These are phyloP conservation scores for Oreochromis niloticus DNA, from an alignment of 2,113 vertebrate genomes.

Conservation along the genomic window DNA sequence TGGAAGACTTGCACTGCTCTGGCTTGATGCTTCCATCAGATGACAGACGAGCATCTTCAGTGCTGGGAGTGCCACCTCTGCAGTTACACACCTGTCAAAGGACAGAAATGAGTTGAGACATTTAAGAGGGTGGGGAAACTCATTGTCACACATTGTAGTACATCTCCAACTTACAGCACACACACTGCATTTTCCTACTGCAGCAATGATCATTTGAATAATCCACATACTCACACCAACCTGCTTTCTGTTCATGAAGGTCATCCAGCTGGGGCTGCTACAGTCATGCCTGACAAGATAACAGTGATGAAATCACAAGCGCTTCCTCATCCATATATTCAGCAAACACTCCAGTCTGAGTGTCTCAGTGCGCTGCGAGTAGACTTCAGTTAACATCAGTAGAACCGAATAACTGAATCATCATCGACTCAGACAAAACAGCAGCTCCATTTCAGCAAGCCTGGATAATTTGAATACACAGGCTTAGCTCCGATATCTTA, in stretches of 20 bases:
- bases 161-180: background rate
- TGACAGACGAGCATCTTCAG: background rate
- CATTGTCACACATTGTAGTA: accelerated
- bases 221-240: background rate
- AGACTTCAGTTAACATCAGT: conserved; percentile 52
- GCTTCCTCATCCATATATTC: background rate
- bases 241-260: background rate
- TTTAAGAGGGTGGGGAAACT: background rate
- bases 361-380: conserved; percentile 66
- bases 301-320: background rate
- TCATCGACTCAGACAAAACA: conserved; percentile 34
- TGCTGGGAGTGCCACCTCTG: background rate
- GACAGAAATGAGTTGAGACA: background rate
- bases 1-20: background rate
- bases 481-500: background rate
- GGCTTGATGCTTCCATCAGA: background rate
- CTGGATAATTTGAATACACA: background rate
- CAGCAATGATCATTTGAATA: background rate
- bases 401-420: conserved; percentile 51
- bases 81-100: background rate
- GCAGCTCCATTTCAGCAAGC: background rate
- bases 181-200: accelerated
- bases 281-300: background rate
- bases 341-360: background rate
- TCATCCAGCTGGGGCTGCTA: background rate